Evolutionary conservation across 2,113 vertebrate genomes (phyloP), one percentile per base, ranked within the genome.

Genomic region (Nycticryphes semicollaris): DNA sequence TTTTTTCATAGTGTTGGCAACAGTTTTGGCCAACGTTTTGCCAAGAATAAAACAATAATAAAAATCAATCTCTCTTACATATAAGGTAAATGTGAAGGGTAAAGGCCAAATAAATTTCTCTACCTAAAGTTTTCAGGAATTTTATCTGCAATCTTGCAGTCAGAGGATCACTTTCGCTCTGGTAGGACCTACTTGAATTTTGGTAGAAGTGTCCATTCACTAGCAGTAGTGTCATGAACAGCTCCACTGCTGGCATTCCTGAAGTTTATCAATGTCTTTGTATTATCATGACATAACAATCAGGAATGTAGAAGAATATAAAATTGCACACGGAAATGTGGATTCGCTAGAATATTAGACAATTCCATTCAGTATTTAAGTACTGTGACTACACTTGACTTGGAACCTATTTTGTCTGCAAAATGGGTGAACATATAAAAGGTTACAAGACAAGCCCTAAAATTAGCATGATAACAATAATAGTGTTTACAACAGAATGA

Each of bases 1-100:
- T 91, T 77, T 82, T 33, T 10, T 62, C 28, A 48, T 7, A 43
- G 2, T 8, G 15, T 54, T 12, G 41, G 9, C 57, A 80, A 63
- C 4, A 17, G 6, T 10, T 77, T 92, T 7, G 2, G 3, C 1
- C 4, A 37, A 16, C 5, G 7, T 57, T 63, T 48, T 20, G 0
- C 5, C 8, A 85, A 62, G 6, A 70, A 47, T 51, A 41, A 78
- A 53, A 23, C 7, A 81, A 45, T 31, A 64, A 60, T 25, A 31
- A 66, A 75, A 90, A 57, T 14, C 66, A 53, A 50, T 35, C 1
- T 67, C 5, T 53, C 10, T 82, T 70, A 14, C 3, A 35, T 24
- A 4, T 7, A 24, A 7, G 8, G 1, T 35, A 64, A 63, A n/a
- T 12, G 2, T 19, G 13, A 93, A 48, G 3, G 3, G 9, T 10